phyloP scores from a whole-genome alignment of 1,140 invertebrate species.

The Orchestia grillus region DNA sequence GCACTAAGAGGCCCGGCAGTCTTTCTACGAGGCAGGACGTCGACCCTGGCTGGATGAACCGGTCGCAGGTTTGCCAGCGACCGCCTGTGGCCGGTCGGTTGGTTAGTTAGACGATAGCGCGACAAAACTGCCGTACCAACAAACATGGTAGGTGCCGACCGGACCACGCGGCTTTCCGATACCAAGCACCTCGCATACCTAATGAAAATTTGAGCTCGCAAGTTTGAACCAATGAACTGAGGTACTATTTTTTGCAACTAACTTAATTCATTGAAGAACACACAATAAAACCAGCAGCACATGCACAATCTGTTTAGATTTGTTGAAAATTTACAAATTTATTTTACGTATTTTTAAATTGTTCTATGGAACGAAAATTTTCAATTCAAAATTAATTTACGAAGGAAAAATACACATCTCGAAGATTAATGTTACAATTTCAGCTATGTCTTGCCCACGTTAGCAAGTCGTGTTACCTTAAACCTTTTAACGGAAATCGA shows the following conservation, averaged over 20 bases:
- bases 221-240: not conserved
- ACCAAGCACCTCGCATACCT: not conserved
- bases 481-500: no score
- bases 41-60: conserved; percentile 25
- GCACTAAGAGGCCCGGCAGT: not conserved
- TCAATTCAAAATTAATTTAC: no score
- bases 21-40: not conserved
- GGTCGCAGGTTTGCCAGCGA: not conserved
- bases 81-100: not conserved
- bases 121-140: conserved; percentile 30
- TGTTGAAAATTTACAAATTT: not conserved
- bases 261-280: not conserved
- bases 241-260: not conserved
- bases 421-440: no score
- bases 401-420: no score
- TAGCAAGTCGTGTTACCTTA: no score
- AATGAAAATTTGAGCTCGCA: not conserved
- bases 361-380: no score
- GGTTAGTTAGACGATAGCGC: conserved; percentile 20
- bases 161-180: not conserved
- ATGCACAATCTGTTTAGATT: not conserved
- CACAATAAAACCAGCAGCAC: not conserved
- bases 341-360: no score
- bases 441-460: no score
- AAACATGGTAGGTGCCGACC: conserved; percentile 29